A percentile compares a stretch with the other conserved stretches of the same genome.
Conservation (phyloP, 2,888 invertebrate species). For the Platycheirus albimanus region DNA sequence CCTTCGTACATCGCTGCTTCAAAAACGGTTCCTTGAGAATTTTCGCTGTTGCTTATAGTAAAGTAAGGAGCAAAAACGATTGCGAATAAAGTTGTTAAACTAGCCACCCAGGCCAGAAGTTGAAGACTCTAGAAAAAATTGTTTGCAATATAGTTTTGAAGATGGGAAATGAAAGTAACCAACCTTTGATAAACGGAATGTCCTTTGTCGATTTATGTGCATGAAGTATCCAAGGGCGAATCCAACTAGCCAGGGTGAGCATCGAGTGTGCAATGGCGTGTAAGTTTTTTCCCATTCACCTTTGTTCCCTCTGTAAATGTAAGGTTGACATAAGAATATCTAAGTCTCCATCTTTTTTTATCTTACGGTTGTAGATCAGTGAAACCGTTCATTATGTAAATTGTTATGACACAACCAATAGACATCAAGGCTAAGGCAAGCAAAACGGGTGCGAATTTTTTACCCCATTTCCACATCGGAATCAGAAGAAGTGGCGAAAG, state of each 20-base stretch:
- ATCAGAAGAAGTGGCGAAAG: slow-evolving; percentile 84
- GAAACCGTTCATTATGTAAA: slow-evolving; percentile 32
- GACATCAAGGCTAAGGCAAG: slow-evolving; percentile 65
- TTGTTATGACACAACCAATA: slow-evolving; percentile 55
- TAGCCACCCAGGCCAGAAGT: slow-evolving; percentile 50
- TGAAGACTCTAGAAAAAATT: background rate
- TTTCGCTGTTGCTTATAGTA: background rate
- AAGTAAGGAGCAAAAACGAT: slow-evolving; percentile 60
- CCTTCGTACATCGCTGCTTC: slow-evolving; percentile 68
- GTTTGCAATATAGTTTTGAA: background rate
- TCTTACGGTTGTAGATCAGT: slow-evolving; percentile 38
- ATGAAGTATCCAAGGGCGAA: slow-evolving; percentile 78
- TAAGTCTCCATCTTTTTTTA: too few species aligned
- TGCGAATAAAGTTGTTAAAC: slow-evolving; percentile 25
- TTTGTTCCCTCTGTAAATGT: slow-evolving; percentile 2
- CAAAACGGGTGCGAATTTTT: slow-evolving; percentile 74
- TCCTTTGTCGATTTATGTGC: slow-evolving; percentile 72
- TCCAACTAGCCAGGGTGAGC: slow-evolving; percentile 79
- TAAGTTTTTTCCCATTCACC: slow-evolving; percentile 73
- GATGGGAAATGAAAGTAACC: background rate
- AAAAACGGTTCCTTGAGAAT: slow-evolving; percentile 18
- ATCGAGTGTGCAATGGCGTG: slow-evolving; percentile 76
- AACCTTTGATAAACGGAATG: slow-evolving; percentile 63
- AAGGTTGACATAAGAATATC: background rate
- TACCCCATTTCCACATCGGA: slow-evolving; percentile 81